Base-by-base conservation (phyloP, 2,888 invertebrate species). In the Leucophenga maculata region DNA sequence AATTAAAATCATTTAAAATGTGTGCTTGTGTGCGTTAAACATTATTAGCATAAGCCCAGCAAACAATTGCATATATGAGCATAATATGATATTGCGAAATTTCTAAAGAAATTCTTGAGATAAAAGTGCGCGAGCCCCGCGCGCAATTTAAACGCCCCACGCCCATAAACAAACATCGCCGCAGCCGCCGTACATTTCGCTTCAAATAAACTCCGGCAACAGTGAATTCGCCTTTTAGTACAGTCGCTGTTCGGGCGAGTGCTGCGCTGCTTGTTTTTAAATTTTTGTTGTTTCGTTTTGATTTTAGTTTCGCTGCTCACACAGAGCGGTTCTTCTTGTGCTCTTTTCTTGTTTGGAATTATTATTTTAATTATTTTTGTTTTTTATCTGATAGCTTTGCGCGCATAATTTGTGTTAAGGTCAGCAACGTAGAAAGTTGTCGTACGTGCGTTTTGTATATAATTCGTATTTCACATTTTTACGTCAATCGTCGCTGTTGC, bases 101-200 rank as follows among this genome's bases (percentile, higher is more conserved):
- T 4, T 31, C 4, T 39, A 32, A 32, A 59, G 9, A 16, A 59
- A 59, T 31, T 31, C 57, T 32, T 14, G 1, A 59, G 22, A 55
- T n/a, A 32, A n/a, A n/a, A 59, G n/a, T 31, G 57, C 6, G 26
- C 3, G 13, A 31, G n/a, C 72, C 69, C 74, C 68, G 71, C 75
- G 72, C 73, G 69, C 72, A 75, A 72, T 70, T 67, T 65, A 9
- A 39, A 20, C 22, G 46, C 20, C 20, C 46, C 46, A 46, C 46
- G 68, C 72, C 74, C 77, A 81, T 81, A 81, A 81, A 81, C 80
- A 78, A 80, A 83, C 22, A 16, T 39, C 9, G 18, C 11, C 22
- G 54, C 32, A 11, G 57, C 57, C 82, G 82, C 82, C 80, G 82
- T 75, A 59, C 8, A 74, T 77, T 76, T 65, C 69, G 74, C 72